A percentile compares a stretch with the other conserved stretches of the same genome.
These are phyloP conservation scores for Potamilus streckersoni DNA, from an alignment of 1,140 invertebrate genomes.

Conservation along the genomic window DNA sequence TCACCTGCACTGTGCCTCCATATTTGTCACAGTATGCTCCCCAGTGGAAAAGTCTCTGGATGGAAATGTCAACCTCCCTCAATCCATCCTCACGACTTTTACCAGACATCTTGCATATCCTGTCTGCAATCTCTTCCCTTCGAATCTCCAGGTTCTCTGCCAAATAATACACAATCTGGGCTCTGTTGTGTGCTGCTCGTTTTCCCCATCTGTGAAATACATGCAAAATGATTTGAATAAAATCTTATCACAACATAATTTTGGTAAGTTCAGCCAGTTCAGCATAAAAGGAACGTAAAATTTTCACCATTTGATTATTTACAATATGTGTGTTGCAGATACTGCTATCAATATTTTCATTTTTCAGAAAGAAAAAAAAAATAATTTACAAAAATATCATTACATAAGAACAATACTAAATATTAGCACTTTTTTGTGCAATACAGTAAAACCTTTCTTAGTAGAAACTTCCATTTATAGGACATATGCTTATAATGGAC, in stretches of 20 bases:
- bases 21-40: conserved; percentile 70
- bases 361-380: too few species aligned
- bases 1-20: conserved; percentile 67
- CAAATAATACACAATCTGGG: conserved; percentile 71
- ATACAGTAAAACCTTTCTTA: too few species aligned
- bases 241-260: background rate
- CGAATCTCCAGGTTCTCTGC: conserved; percentile 69
- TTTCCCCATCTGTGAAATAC: conserved; percentile 67
- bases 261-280: too few species aligned
- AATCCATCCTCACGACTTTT: conserved; percentile 44
- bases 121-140: conserved; percentile 59
- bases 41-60: conserved; percentile 70
- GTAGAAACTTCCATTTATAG: too few species aligned
- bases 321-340: too few species aligned
- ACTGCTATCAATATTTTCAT: too few species aligned
- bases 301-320: too few species aligned
- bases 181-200: conserved; percentile 68
- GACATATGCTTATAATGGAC: too few species aligned
- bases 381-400: too few species aligned
- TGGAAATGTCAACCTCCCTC: conserved; percentile 65
- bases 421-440: too few species aligned
- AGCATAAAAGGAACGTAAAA: too few species aligned
- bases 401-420: too few species aligned
- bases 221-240: background rate
- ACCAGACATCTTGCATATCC: conserved; percentile 60